Percentiles rank a stretch among this genome's conserved stretches.
Evolutionary conservation across 2,797 vertebrate genomes (phyloP).

Genomic region (Emys orbicularis): DNA sequence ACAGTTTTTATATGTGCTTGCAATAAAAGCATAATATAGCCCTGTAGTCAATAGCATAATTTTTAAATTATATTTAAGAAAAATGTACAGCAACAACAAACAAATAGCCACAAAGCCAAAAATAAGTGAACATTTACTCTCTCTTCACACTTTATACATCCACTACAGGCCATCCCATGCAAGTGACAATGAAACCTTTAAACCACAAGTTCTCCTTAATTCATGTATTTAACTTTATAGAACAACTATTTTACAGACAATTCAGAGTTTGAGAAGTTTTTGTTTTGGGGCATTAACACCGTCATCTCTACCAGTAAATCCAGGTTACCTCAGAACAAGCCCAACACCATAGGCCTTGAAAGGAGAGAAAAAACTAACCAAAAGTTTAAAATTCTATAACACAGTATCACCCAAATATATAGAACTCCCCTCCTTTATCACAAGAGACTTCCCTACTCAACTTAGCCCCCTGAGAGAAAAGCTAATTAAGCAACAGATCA

Average conservation of each 20-base stretch:
- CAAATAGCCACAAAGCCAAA: neutral
- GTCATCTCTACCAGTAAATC: neutral
- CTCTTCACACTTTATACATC: neutral
- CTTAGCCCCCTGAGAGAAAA: neutral
- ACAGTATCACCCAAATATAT: neutral
- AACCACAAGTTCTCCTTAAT: neutral
- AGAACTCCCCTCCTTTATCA: neutral
- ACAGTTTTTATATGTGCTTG: neutral
- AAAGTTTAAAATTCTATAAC: neutral
- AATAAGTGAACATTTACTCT: neutral
- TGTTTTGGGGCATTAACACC: neutral
- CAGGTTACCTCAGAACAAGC: neutral
- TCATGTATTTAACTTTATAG: neutral
- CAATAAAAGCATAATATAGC: neutral
- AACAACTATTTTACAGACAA: neutral
- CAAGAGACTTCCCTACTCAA: neutral
- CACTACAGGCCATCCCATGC: neutral
- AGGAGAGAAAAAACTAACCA: constrained; percentile 1
- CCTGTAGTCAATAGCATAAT: neutral
- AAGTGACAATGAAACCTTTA: neutral
- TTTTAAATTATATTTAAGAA: constrained; percentile 8
- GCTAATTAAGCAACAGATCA: neutral
- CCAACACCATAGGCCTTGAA: neutral
- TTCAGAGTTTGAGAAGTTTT: neutral
- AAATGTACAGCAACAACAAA: neutral